Base-by-base conservation (phyloP, 2,113 vertebrate species). In the Cryptomyrus ogoouensis region DNA sequence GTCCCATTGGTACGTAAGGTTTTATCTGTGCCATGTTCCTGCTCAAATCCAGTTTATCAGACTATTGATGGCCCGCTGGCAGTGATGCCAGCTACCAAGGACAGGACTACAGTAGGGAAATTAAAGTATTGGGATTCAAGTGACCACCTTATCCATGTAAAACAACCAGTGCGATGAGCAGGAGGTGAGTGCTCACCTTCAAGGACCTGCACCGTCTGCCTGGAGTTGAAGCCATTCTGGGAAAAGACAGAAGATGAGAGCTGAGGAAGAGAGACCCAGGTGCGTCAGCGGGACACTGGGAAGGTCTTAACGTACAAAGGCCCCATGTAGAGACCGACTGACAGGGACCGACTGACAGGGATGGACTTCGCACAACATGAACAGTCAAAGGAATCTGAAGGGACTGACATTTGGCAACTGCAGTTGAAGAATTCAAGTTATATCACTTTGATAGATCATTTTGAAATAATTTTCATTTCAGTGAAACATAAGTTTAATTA, bases 171-270 rank as follows among this genome's bases (percentile, higher is more conserved):
- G 62, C 8, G 9, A 66, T 66, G n/a, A 66, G 9, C n/a, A 27
- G 62, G 62, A 27, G 19, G 31, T 5, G 66, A 39, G 15, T 5
- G 1, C 92, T 93, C 92, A 99, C 98, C 97, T 97, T 99, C 98
- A 91, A 96, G 95, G 83, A 98, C 96, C 93, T 97, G 98, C 0
- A 96, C 92, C 49, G 96, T 95, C 95, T 98, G 98, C 92, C 98
- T 96, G 89, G 98, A 97, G 94, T 95, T 97, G 95, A 97, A 99
- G 93, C 98, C 98, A 93, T 99, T 99, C 98, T 99, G 95, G 87
- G 5, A 89, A 90, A 89, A 83, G 49, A 80, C 21, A 89, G 83
- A 42, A 83, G 62, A 27, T 12, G n/a, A 70, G 27, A 70, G 62
- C 62, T 31, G 62, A 70, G 62, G n/a, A 70, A 66, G 58, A 10